Evolutionary conservation across 2,888 invertebrate genomes (phyloP), one percentile per base, ranked within the genome.

Genomic region (Drosophila prolongata): DNA sequence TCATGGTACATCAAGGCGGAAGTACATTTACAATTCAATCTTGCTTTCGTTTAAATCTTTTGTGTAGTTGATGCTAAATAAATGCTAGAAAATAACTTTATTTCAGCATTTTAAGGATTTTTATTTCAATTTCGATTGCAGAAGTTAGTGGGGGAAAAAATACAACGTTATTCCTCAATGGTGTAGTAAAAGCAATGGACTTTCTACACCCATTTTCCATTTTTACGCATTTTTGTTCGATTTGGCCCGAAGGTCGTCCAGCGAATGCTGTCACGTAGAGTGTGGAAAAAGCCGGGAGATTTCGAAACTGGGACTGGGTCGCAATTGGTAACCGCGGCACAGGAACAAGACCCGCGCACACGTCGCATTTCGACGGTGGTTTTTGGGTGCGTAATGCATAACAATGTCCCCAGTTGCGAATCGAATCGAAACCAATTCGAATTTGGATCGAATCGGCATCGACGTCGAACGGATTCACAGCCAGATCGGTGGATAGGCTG

Each of bases 281-380:
- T 71, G 70, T 70, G 38, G 70, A 71, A 71, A 71, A 49, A 50
- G 43, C 35, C 19, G 35, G 16, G 52, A 55, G 68, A 68, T 75
- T 75, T 73, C 73, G 62, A 74, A 75, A 73, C 62, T 60, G 80
- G 76, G 82, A 85, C 82, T 83, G 80, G 83, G 83, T 49, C 85
- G 64, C 69, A 70, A 82, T 83, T 83, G 77, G 76, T 80, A 83
- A 79, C 37, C 82, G 72, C 71, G 65, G 65, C 85, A 71, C 78
- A 82, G 82, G 82, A 83, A 80, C 76, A 76, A 75, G 72, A 77
- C 30, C 70, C 69, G 68, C 77, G 38, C 71, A 75, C 74, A 82
- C 79, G 85, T 82, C 76, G 55, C 71, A 44, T 52, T 59, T 46
- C 27, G 46, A 34, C 44, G 67, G 10, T 49, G 49, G 30, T 30